Conservation (phyloP, 30 jellyfish, hydroid and myxozoan genomes). For the Nemopilema nomurai region DNA sequence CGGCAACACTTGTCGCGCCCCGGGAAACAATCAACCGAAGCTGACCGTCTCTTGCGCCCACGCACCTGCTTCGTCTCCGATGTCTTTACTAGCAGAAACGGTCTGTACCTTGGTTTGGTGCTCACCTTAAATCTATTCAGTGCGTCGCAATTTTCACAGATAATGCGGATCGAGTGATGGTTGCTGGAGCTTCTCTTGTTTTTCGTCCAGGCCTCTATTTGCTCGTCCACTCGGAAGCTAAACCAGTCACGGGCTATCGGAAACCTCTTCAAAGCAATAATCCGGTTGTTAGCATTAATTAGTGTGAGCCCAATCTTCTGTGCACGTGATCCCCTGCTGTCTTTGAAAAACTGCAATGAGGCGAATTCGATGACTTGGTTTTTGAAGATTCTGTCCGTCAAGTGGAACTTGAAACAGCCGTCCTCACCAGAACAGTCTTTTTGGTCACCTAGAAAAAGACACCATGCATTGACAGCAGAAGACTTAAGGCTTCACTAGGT, state of each 20-base stretch:
- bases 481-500: no score
- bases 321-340: slow-evolving; percentile 15
- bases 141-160: slow-evolving; percentile 44
- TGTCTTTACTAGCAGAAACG: slow-evolving; percentile 55
- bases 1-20: slow-evolving; percentile 80
- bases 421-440: slow-evolving; percentile 17
- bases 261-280: slow-evolving; percentile 17
- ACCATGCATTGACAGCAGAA: not conserved
- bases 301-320: slow-evolving; percentile 43
- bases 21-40: slow-evolving; percentile 67
- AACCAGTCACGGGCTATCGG: slow-evolving; percentile 60
- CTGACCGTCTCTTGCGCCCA: slow-evolving; percentile 57
- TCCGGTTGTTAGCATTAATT: not conserved
- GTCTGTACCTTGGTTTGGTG: slow-evolving; percentile 66
- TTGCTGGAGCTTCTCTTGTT: not conserved
- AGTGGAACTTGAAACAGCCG: slow-evolving; percentile 57
- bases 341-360: slow-evolving; percentile 47
- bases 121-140: slow-evolving; percentile 16
- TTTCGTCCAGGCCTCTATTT: slow-evolving; percentile 25
- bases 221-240: slow-evolving; percentile 40
- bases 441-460: slow-evolving; percentile 31
- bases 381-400: slow-evolving; percentile 39
- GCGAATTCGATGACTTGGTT: slow-evolving; percentile 46
- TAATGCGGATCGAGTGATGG: slow-evolving; percentile 22
- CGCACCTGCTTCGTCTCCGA: slow-evolving; percentile 16